Conservation (phyloP, 1,140 invertebrate species). For the Cydia fagiglandana region DNA sequence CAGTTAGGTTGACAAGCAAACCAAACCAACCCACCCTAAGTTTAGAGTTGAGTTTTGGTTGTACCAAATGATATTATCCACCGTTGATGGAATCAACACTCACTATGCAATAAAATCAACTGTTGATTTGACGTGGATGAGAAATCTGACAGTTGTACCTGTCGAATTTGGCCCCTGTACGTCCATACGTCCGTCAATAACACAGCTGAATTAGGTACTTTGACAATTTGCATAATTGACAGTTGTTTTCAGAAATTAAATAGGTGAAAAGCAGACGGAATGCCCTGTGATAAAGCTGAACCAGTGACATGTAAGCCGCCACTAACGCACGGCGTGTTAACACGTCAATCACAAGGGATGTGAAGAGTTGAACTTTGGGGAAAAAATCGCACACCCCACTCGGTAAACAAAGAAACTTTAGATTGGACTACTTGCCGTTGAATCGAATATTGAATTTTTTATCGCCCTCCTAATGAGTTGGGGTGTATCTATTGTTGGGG, state of each 20-base stretch:
- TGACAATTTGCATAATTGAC: constrained; percentile 16
- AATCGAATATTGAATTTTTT: constrained; percentile 63
- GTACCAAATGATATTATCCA: too few relatives aligned
- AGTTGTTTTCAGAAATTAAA: constrained; percentile 13
- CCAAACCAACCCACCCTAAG: too few relatives aligned
- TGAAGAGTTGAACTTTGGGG: constrained; percentile 28
- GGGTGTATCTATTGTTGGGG: constrained; percentile 25
- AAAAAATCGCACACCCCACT: constrained; percentile 48
- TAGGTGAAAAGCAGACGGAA: too few relatives aligned
- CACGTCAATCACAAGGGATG: constrained; percentile 46
- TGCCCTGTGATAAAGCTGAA: constrained; percentile 20
- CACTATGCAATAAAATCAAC: too few relatives aligned
- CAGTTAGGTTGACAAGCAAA: too few relatives aligned
- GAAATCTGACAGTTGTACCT: too few relatives aligned
- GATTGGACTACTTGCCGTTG: constrained; percentile 54
- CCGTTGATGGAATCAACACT: too few relatives aligned
- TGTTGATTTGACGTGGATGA: too few relatives aligned
- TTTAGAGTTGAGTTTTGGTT: too few relatives aligned
- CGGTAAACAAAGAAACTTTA: constrained; percentile 57
- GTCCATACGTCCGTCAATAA: too few relatives aligned
- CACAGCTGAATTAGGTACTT: too few relatives aligned
- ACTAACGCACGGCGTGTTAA: constrained; percentile 42
- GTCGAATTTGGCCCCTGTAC: too few relatives aligned
- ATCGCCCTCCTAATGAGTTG: constrained; percentile 45
- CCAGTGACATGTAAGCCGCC: constrained; percentile 33